Evolutionary conservation across 2,888 invertebrate species (phyloP).

Genomic region (Apamea anceps): DNA sequence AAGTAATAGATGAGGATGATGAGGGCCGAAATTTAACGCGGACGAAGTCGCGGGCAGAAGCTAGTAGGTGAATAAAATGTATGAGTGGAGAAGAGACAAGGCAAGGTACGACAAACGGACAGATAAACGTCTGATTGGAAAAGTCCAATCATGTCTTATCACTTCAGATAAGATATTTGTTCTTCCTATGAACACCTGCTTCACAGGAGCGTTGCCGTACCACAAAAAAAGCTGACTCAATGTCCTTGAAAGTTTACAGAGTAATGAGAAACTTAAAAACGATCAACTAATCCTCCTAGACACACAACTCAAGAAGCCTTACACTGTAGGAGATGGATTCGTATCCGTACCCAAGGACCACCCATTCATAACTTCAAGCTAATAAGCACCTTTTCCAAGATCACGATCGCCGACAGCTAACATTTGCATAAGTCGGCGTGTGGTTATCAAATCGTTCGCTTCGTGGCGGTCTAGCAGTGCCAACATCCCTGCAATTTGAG

Average conservation of each 20-base stretch:
- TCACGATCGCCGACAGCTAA: constrained; percentile 46
- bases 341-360: constrained; percentile 8
- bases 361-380: constrained; percentile 17
- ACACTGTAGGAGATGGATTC: neutral
- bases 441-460: constrained; percentile 50
- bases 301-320: neutral
- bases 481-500: constrained; percentile 48
- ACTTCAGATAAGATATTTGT: too few species aligned
- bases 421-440: constrained; percentile 39
- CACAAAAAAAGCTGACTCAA: neutral
- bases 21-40: neutral
- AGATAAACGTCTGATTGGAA: neutral
- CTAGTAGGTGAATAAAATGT: neutral
- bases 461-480: constrained; percentile 27
- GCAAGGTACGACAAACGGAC: neutral
- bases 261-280: too few species aligned
- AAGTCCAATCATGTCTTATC: too few species aligned
- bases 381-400: constrained; percentile 46
- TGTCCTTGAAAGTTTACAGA: too few species aligned
- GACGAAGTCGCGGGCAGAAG: neutral
- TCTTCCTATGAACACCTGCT: neutral
- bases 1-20: too few species aligned
- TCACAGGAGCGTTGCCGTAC: neutral
- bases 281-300: neutral
- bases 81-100: neutral